Conservation (phyloP, 2,797 vertebrate genomes). For the Prunella strophiata region DNA sequence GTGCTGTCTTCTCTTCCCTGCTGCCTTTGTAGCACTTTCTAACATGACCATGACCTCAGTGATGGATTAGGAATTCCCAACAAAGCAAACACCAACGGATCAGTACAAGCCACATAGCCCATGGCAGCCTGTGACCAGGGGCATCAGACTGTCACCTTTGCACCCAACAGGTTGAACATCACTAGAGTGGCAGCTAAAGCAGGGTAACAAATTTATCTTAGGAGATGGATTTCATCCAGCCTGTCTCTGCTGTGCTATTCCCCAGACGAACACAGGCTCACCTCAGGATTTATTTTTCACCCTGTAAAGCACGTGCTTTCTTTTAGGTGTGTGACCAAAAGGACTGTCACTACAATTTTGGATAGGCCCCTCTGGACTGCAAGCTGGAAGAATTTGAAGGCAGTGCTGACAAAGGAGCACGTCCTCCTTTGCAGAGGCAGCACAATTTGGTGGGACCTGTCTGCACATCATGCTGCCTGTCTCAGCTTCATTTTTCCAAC, state of each 20-base stretch:
- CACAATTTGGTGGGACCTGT: not conserved
- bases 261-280: not conserved
- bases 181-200: not conserved
- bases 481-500: not conserved
- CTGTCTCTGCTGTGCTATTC: not conserved
- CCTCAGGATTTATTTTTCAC: not conserved
- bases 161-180: not conserved
- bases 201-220: not conserved
- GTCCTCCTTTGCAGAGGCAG: slow-evolving; percentile 1
- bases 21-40: not conserved
- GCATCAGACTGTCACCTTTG: not conserved
- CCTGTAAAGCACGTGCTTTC: fast-evolving
- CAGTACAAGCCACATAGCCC: not conserved
- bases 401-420: slow-evolving; percentile 80
- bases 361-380: slow-evolving; percentile 76
- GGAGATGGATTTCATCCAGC: not conserved
- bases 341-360: slow-evolving; percentile 77
- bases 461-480: not conserved
- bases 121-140: fast-evolving
- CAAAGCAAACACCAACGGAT: fast-evolving
- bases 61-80: not conserved
- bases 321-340: slow-evolving; percentile 73
- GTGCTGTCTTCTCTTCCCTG: not conserved
- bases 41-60: not conserved
- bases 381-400: slow-evolving; percentile 74